Evolutionary conservation across 2,113 vertebrate genomes (phyloP), one percentile per base, ranked within the genome.

Genomic region (Alligator sinensis): DNA sequence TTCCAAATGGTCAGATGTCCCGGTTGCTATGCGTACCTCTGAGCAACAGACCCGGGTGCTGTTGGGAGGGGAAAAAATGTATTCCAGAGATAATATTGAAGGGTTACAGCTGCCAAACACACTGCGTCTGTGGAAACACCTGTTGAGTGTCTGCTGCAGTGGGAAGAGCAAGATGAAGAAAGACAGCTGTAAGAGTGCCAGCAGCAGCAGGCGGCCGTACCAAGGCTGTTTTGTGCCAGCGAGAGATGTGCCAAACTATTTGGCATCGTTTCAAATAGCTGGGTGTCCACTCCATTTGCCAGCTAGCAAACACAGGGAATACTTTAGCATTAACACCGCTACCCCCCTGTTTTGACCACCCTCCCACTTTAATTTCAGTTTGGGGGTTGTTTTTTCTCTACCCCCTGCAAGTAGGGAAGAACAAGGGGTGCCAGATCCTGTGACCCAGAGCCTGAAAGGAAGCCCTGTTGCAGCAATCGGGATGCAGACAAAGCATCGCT

Each of bases 231-330:
- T 91, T 82, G 93, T 98, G 98, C 98, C 98, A 98, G 97, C 62
- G 80, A 97, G 97, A 97, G 98, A 97, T 80, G 97, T 98, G 98
- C 98, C 98, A 98, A 97, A 94, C 97, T 96, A 91, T 85, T 96
- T 98, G 98, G 98, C 98, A 70, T 90, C 15, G 55, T 93, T 97
- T 98, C 98, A 98, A 96, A 98, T 98, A 98, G 97, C 98, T 98
- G 98, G 97, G 98, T 97, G 97, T 98, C 96, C 91, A 94, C 97
- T 96, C 4, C 77, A 66, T 91, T 92, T 98, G 98, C 98, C 98
- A 98, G 98, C 93, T 83, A 95, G 12, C 54, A 89, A 97, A 96
- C 96, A 95, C 89, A 61, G 95, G 97, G 98, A 97, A 97, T 95
- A 96, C 92, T 97, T 93, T 96, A 95, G 97, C 97, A 95, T 97